Base-by-base conservation (phyloP, 2,113 vertebrate genomes). In the Gambusia affinis region DNA sequence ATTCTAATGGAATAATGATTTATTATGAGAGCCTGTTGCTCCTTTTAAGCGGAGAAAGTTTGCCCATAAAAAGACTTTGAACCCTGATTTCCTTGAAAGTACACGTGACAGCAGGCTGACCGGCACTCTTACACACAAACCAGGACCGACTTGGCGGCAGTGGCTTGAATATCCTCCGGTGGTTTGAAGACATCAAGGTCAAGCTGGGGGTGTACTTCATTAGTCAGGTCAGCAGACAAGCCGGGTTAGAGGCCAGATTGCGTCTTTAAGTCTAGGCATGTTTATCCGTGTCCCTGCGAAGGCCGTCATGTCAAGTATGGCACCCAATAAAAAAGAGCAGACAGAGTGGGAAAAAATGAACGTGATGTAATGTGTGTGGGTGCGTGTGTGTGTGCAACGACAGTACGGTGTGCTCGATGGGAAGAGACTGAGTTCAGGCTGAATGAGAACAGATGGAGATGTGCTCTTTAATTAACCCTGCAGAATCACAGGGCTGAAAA, bases 401-500 rank as follows among this genome's bases (percentile, higher is more conserved):
- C 71, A 74, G 82, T 79, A 68, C 83, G 84, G 76, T 84, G 83
- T 79, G 81, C 51, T 84, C 80, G 78, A 91, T 89, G 77, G 80
- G 82, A 79, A 82, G 85, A 88, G 74, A 91, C 86, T 79, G 86
- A 85, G 88, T 74, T 82, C 75, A 88, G 90, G 89, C 84, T 93
- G 90, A 94, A 92, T 93, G 92, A 93, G 93, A 95, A 95, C 95
- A 95, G 95, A 95, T 95, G 95, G 95, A 94, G 91, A 90, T 92
- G 91, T 93, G 94, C 93, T 95, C 93, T 94, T 94, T 95, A 95
- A 95, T 95, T 95, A 95, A 95, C 95, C 95, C 95, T 85, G 91
- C 88, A 91, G 89, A 95, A 94, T 93, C 93, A 94, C 91, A 91
- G 90, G 91, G 90, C 92, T 93, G 93, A 93, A 92, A 94, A 93